Base-by-base conservation (phyloP, 1,140 invertebrate species). In the Ladona fulva region DNA sequence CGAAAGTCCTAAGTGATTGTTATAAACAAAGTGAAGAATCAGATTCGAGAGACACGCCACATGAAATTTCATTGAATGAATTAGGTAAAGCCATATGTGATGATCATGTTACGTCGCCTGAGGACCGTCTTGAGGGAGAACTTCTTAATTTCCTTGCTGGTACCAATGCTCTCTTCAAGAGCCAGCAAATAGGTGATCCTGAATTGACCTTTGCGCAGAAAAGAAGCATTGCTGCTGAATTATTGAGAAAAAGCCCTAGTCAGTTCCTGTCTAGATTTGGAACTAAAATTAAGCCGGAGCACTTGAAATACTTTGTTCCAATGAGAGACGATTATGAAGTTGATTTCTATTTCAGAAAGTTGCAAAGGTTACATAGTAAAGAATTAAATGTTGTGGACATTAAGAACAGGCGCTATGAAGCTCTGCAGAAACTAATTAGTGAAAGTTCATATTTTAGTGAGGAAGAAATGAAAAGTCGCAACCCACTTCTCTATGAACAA, bases 391-490 rank as follows among this genome's bases (percentile, higher is more conserved):
- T 81, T 79, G 88, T 90, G n/a, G 87, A 88, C 81, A 85, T 91
- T 0, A 94, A 91, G 84, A 96, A 97, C 84, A 86, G 94, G 80
- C 87, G 96, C 74, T 97, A 91, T 84, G 89, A 92, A 83, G 95
- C 95, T 12, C 86, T 97, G 82, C 90, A 94, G 80, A 87, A 90
- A 81, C 83, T 98, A 66, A 86, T 94, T 66, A 82, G 86, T 25
- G 88, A 92, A 78, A 88, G 92, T 59, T 87, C 89, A 25, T 97
- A 97, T 85, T 98, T 98, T 81, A 94, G 91, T 84, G 94, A 97
- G 83, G 90, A 89, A 78, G 93, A 96, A 88, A 98, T 98, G 95
- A 95, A 95, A 89, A 92, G 91, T 80, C 85, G 96, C 80, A 95
- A 96, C 85, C 96, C 96, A 0, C 87, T 95, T 76, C 83, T 97